Evolutionary conservation across 2,888 invertebrate genomes (phyloP), one percentile per base, ranked within the genome.

Genomic region (Orthosia incerta): DNA sequence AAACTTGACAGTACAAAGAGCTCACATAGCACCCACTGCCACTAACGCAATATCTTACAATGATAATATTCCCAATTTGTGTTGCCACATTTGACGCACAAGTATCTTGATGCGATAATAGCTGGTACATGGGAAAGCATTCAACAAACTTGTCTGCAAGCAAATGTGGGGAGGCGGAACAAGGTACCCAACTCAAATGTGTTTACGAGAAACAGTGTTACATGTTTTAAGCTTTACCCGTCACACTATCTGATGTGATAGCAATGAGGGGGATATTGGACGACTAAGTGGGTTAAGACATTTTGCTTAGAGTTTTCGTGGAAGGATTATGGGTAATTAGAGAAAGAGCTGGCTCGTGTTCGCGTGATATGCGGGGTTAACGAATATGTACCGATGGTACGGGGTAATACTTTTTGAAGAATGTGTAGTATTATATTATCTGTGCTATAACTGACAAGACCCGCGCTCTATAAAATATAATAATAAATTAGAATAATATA

Each of bases 51-150:
- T 66, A 72, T 75, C 61, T 71, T 56, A 72, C 75, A 79, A 71
- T 69, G 50, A 79, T 74, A 81, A 79, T 76, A 71, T 71, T 55
- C 60, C 26, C 55, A 46, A 61, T 56, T 66, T 57, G 62, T 74
- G 57, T 84, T 62, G 71, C 59, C 45, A 59, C 62, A 74, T 82
- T 86, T 83, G 84, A 85, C 80, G 78, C 74, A 71, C 82, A 79
- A 84, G 86, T 88, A 87, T 88, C 89, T 90, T 93, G 92, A 94
- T 93, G 88, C 91, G 92, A 92, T 95, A 94, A 94, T 93, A 93
- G 92, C 78, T 78, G 76, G 88, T 90, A 95, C 95, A 95, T 87
- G 94, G 85, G 93, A 95, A 95, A 95, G 91, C 95, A 89, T 94
- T 95, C 92, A 94, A 90, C 90, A 91, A 93, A 92, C 93, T 94